Base-by-base conservation (phyloP, 2,888 invertebrate genomes). In the Drosophila emarginata region DNA sequence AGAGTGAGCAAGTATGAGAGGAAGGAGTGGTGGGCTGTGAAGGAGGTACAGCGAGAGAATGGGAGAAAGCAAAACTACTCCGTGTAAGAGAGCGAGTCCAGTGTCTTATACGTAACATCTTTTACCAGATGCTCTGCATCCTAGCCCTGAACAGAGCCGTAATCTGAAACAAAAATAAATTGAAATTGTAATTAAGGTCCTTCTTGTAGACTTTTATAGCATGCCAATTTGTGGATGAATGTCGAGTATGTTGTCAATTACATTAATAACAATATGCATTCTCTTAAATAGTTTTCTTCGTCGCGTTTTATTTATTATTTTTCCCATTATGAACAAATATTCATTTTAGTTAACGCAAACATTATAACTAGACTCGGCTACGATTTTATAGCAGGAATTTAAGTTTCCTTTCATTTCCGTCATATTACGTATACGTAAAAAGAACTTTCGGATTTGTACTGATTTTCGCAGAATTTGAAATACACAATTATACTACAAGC, bases 81-180 rank as follows among this genome's bases (percentile, higher is more conserved):
- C 40, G 28, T 40, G 40, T 32, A 40, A 40, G 37, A 65, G 40
- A 54, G 56, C 37, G 60, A 59, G 58, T 18, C 51, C 60, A 39
- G 45, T 40, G 28, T 64, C 70, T 64, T 70, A 74, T 69, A 74
- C 70, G 74, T 74, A 74, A 74, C 64, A 52, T 63, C 58, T 32
- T 26, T 12, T 11, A 4, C 56, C 39, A 59, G 71, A 57, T 62
- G 50, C n/a, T 45, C 28, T 56, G 54, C 60, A 23, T 52, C 60
- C 63, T 64, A 69, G 66, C n/a, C 45, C 66, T 67, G 50, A 57
- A 63, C 54, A 56, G 18, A 39, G 36, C 54, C 45, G 56, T 54
- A 40, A 56, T 74, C 51, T 70, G 64, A 28, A 45, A 11, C 58
- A 64, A 56, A 59, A 61, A 61, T 32, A 45, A 62, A 39, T 53